Percentiles rank a stretch among this genome's conserved stretches.
phyloP scores from a whole-genome alignment of 2,113 vertebrate species.

The Carlito syrichta region DNA sequence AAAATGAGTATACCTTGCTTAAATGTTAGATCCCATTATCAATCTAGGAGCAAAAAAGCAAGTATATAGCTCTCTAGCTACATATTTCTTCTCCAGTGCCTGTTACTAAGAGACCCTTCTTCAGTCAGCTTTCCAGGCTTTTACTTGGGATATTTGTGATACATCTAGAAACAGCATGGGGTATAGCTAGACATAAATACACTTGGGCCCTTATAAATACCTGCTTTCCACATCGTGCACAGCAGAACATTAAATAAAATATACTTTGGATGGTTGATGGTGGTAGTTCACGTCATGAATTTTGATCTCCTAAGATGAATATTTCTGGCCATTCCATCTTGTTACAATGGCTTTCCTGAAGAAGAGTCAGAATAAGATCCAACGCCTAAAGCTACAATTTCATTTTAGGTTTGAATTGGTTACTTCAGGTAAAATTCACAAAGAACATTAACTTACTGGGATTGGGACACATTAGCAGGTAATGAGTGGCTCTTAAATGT shows the following conservation, averaged over 20 bases:
- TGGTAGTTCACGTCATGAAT: not conserved
- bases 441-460: not conserved
- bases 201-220: not conserved
- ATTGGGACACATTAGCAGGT: not conserved
- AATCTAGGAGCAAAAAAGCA: conserved; percentile 22
- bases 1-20: not conserved
- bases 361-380: not conserved
- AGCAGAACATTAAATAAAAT: not conserved
- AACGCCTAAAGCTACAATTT: not conserved
- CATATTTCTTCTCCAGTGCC: not conserved
- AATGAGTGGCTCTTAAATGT: not conserved
- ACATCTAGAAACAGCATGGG: not conserved
- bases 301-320: not conserved
- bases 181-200: not conserved
- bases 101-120: not conserved
- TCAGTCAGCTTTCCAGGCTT: not conserved
- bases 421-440: conserved; percentile 21
- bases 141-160: not conserved
- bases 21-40: not conserved
- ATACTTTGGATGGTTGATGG: not conserved
- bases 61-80: not conserved
- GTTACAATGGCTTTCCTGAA: not conserved
- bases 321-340: not conserved
- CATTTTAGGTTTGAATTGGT: conserved; percentile 7
- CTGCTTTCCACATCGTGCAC: not conserved